Conservation (phyloP, 1,140 invertebrate genomes). For the Euborellia annulipes region DNA sequence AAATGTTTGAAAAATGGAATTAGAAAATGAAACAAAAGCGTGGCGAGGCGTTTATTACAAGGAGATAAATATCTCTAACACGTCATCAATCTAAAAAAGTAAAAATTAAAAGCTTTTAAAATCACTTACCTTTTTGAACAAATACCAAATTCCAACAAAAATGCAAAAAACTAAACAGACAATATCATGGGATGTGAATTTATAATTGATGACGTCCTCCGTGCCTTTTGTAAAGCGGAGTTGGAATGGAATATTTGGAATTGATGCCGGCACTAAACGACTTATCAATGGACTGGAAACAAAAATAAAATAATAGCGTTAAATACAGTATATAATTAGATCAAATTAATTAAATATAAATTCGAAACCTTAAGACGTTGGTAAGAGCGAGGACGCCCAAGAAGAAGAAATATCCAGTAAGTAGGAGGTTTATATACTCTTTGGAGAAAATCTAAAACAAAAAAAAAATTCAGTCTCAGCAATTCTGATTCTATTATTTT, state of each 20-base stretch:
- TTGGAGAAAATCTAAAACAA: slow-evolving; percentile 86
- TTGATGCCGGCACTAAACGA: slow-evolving; percentile 62
- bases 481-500: too few species aligned
- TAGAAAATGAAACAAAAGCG: too few species aligned
- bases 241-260: slow-evolving; percentile 75
- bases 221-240: slow-evolving; percentile 67
- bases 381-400: slow-evolving; percentile 82
- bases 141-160: slow-evolving; percentile 79
- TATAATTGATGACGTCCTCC: slow-evolving; percentile 65
- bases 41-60: too few species aligned
- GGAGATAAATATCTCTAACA: too few species aligned
- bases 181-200: slow-evolving; percentile 82
- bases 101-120: too few species aligned
- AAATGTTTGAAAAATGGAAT: too few species aligned
- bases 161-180: slow-evolving; percentile 67
- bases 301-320: slow-evolving; percentile 15
- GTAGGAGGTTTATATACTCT: slow-evolving; percentile 85
- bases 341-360: too few species aligned
- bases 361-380: slow-evolving; percentile 60
- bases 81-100: too few species aligned
- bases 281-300: slow-evolving; percentile 62
- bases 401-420: slow-evolving; percentile 92
- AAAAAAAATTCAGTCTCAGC: too few species aligned
- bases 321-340: too few species aligned
- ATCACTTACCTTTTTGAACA: slow-evolving; percentile 75